These are phyloP conservation scores for Melanaphis sacchari DNA, from an alignment of 1,140 invertebrate genomes.

Conservation along the genomic window DNA sequence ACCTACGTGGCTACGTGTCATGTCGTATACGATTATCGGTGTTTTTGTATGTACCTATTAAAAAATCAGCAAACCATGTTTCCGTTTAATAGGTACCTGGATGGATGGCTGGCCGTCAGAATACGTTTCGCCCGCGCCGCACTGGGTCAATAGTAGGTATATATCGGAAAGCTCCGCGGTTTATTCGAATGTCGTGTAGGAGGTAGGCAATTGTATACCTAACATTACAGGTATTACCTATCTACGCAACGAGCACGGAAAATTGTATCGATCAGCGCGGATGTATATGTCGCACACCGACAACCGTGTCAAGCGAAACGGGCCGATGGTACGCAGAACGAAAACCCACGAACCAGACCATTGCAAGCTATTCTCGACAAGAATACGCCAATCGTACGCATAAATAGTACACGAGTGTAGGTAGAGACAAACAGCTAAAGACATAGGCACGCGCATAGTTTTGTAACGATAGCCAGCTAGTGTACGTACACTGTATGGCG, in stretches of 20 bases:
- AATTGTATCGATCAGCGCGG: neutral
- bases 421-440: neutral
- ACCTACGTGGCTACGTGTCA: neutral
- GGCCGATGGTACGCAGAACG: neutral
- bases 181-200: neutral
- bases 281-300: neutral
- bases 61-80: neutral
- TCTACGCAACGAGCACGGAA: neutral
- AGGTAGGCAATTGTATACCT: no score
- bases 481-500: no score
- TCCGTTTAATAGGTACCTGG: neutral
- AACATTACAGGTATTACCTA: neutral
- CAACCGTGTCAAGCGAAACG: neutral
- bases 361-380: neutral
- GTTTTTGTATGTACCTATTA: neutral
- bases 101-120: neutral
- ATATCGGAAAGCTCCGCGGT: neutral
- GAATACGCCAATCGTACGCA: neutral
- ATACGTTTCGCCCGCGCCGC: neutral
- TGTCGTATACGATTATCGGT: neutral
- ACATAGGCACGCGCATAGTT: neutral
- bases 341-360: neutral
- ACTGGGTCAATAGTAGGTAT: neutral
- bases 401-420: neutral
- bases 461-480: neutral